Evolutionary conservation across 2,113 vertebrate species (phyloP), one percentile per base, ranked within the genome.

Genomic region (Thunnus maccoyii): DNA sequence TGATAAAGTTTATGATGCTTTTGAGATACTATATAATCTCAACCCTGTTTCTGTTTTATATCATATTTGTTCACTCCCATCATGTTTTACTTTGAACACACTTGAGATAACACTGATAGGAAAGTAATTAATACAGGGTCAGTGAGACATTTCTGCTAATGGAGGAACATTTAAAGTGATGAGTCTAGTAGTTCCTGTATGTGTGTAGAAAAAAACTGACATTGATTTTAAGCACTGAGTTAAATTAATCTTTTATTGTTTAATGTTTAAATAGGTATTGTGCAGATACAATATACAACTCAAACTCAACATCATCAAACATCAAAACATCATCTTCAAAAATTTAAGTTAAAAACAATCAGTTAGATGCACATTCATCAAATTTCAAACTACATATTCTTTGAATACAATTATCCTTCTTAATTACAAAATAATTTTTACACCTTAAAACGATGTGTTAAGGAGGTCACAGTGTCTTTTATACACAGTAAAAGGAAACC

Each of bases 381-480:
- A 4, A 61, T 63, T 54, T 66, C 13, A 6, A 64, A 41, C 44
- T 18, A 68, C 25, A 94, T 91, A 91, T 92, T 92, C 86, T 50
- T 84, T 92, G 88, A 92, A 91, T 91, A 92, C 81, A 90, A 87
- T 92, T 63, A 84, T 20, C 17, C 2, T 41, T 76, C 51, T 83
- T 9, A 77, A 87, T 90, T 76, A 78, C 15, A 87, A 90, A 88
- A 86, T 82, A 10, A 63, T 61, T 61, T 30, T 67, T 73, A 91
- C 90, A 93, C 74, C 87, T 81, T 89, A 90, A 91, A 92, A 91
- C 27, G 76, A 89, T 93, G 90, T 73, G 48, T 62, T 79, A 18
- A 73, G 8, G 41, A 66, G 76, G 7, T 70, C 5, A 67, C 4
- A 62, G 54, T 73, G 54, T 79, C 15, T 57, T 75, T 51, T n/a